Conservation (phyloP, 2,888 invertebrate species). For the Auanema freiburgensis region DNA sequence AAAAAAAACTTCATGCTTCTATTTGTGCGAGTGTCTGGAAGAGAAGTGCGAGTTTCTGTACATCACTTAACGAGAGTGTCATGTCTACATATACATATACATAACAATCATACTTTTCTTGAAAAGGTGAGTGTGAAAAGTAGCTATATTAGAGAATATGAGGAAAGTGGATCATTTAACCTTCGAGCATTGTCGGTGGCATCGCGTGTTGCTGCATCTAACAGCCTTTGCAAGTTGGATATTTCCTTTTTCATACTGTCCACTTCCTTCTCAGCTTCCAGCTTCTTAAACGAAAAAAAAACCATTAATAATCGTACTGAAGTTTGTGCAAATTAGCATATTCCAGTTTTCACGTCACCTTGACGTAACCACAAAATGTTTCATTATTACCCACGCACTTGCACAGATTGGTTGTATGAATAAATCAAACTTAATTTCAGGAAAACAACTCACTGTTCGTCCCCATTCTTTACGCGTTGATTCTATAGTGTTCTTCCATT, state of each 20-base stretch:
- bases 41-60: too few relatives aligned
- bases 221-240: constrained; percentile 30
- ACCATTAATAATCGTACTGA: too few relatives aligned
- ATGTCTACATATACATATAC: too few relatives aligned
- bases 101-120: too few relatives aligned
- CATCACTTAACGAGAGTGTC: too few relatives aligned
- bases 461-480: not conserved
- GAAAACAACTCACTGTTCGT: not conserved
- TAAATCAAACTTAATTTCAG: not conserved
- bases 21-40: too few relatives aligned
- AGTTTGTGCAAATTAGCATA: too few relatives aligned
- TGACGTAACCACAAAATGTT: too few relatives aligned
- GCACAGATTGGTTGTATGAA: not conserved
- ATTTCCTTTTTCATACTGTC: constrained; percentile 35
- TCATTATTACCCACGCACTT: not conserved
- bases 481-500: constrained; percentile 33
- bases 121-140: too few relatives aligned
- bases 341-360: too few relatives aligned
- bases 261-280: constrained; percentile 35
- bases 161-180: constrained; percentile 38
- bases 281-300: constrained; percentile 23
- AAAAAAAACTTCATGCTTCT: too few relatives aligned
- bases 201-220: constrained; percentile 43
- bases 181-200: constrained; percentile 47
- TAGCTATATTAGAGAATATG: constrained; percentile 25